Base-by-base conservation (phyloP, 1,140 invertebrate genomes). In the Mya arenaria region DNA sequence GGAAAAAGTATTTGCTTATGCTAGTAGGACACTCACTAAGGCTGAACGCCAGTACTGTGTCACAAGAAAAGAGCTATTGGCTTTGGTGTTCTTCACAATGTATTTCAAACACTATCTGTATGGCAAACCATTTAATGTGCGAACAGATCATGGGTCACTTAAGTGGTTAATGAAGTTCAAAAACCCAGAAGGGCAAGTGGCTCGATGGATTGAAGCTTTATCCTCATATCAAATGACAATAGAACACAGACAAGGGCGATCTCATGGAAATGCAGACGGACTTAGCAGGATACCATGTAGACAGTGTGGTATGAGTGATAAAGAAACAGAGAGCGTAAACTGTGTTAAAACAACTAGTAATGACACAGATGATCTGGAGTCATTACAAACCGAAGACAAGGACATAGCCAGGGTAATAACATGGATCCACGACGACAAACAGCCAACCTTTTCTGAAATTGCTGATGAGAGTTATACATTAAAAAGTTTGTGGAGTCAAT, bases 1-100 rank as follows among this genome's bases (percentile, higher is more conserved):
- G 3, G 69, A 72, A 36, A 17, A 36, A 10, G 48, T 93, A 1
- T 89, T 94, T 28, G 91, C 91, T 4, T 94, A 93, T 88, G 90
- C 90, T 15, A 94, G 92, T 23, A 55, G 52, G 41, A 72, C 69
- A n/a, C 36, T 72, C 4, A 72, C 15, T 58, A 72, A 58, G n/a
- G 32, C 69, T 25, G 69, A 72, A 36, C 4, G 52, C 78, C 92
- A 93, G 13, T 95, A 95, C 84, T 86, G 82, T 65, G 74, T 80
- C 13, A 87, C 86, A n/a, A 30, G 79, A 28, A 87, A 66, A 41
- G 84, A 87, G 65, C 56, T 87, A 28, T 60, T 86, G 19, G 84
- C 85, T n/a, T n/a, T 84, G n/a, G 68, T 72, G 15, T 23, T 65
- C 36, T 75, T 82, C 23, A 32, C 39, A 1, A 63, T 39, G 34